Base-by-base conservation (phyloP, 2,888 invertebrate species). In the Ectemnius lituratus region DNA sequence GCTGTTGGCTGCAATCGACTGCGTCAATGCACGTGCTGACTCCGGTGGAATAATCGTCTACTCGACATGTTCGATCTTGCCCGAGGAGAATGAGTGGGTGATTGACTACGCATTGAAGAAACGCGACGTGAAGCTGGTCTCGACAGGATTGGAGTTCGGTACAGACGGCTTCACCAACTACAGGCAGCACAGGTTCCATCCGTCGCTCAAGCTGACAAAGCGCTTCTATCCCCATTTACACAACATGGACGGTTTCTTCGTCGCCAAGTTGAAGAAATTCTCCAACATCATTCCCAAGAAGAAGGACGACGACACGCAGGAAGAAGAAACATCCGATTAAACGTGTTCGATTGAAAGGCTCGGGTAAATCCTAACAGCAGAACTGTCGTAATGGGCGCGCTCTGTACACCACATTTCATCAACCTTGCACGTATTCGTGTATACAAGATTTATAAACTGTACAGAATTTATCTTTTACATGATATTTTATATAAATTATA, bases 201-300 rank as follows among this genome's bases (percentile, higher is more conserved):
- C 97, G 0, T 95, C 96, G 13, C 91, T 99, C 91, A 97, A 97
- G 88, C 91, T 97, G 71, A 96, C 98, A 0, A 94, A 95, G 88
- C 93, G 99, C 65, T 98, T 97, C 92, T 99, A 99, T 92, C 99
- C 99, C 0, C 99, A 99, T 90, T 95, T 96, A 2, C 98, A 99
- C 90, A 99, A 99, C 90, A 97, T 99, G 96, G 99, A 99, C 91
- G 99, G 99, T 3, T 99, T 99, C 91, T 99, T 96, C 92, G 98
- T 99, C 1, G 99, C 99, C 0, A 99, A 99, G 92, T 91, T 99
- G 14, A 98, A 98, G 92, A 99, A 99, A 89, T 96, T 98, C 90
- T 97, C 97, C 0, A 97, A 98, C 92, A 93, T 94, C 56, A 92
- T 94, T 92, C 92, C 92, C 3, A 91, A 91, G 80, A 86, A 73